These are phyloP conservation scores for Cyprinodon brontotheroides DNA, from an alignment of 2,113 vertebrate species.

Conservation along the genomic window DNA sequence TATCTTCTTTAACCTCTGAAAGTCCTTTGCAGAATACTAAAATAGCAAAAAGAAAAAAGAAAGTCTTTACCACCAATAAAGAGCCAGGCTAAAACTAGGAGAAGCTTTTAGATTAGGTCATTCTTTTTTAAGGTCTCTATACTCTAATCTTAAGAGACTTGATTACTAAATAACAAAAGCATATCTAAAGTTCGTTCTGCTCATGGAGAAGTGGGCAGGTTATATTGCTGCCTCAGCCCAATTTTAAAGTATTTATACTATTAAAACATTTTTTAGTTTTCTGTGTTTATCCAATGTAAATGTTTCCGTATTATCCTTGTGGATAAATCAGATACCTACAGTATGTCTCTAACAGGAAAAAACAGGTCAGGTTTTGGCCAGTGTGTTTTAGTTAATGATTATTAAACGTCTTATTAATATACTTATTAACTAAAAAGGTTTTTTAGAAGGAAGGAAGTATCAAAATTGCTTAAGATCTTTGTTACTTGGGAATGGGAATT, in stretches of 20 bases:
- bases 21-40: background rate
- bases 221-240: background rate
- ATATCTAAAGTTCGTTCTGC: background rate
- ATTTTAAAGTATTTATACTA: background rate
- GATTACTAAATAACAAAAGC: background rate
- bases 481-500: background rate
- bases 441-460: background rate
- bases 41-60: background rate
- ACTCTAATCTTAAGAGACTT: no score
- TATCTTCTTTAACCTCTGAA: background rate
- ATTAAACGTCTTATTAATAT: background rate
- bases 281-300: background rate
- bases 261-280: background rate
- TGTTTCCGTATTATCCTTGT: background rate
- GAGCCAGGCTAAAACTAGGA: constrained; percentile 1
- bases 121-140: no score
- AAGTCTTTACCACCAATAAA: background rate
- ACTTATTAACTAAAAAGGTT: background rate
- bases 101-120: constrained; percentile 14
- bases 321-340: background rate
- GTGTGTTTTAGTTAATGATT: background rate
- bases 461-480: background rate
- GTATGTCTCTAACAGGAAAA: background rate
- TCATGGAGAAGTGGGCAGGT: background rate
- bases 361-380: background rate